Evolutionary conservation across 2,797 vertebrate genomes (phyloP).

Genomic region (Cryptoprocta ferox): DNA sequence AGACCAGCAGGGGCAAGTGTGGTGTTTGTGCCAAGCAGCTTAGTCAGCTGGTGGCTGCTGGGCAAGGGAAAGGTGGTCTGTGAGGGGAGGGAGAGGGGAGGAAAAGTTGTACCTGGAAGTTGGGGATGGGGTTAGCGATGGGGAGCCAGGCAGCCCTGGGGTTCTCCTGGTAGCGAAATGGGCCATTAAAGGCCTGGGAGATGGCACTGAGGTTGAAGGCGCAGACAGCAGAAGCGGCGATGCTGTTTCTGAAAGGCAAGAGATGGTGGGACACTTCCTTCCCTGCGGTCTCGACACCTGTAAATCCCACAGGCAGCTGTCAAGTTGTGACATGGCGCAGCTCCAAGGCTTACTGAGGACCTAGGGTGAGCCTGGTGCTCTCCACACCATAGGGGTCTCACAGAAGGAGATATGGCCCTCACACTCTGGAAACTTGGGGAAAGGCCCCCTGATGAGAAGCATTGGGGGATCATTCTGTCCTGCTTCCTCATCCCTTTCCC

Average conservation of each 20-base stretch:
- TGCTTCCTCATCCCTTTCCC: background rate
- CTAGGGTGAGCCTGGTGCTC: background rate
- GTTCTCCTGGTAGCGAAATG: constrained; percentile 98
- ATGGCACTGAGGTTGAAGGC: constrained; percentile 99
- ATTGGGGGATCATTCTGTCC: background rate
- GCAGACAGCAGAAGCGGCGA: constrained; percentile 97
- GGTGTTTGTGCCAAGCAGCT: background rate
- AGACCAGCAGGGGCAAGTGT: background rate
- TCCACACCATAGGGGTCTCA: background rate
- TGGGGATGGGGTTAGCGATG: constrained; percentile 93
- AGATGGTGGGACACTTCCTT: background rate
- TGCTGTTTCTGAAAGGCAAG: constrained; percentile 94
- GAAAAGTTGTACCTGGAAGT: constrained; percentile 88
- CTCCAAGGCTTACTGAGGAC: background rate
- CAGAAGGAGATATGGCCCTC: background rate
- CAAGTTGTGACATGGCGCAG: background rate
- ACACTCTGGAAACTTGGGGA: no score
- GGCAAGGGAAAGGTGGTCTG: background rate
- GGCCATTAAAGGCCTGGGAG: constrained; percentile 97
- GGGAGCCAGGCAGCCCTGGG: constrained; percentile 98
- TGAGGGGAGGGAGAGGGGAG: background rate
- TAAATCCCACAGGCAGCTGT: background rate
- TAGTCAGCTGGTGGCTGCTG: background rate
- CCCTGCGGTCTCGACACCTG: background rate
- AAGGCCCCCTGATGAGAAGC: background rate